phyloP scores from a whole-genome alignment of 2,113 vertebrate genomes.

The Leptobrachium ailaonicum region DNA sequence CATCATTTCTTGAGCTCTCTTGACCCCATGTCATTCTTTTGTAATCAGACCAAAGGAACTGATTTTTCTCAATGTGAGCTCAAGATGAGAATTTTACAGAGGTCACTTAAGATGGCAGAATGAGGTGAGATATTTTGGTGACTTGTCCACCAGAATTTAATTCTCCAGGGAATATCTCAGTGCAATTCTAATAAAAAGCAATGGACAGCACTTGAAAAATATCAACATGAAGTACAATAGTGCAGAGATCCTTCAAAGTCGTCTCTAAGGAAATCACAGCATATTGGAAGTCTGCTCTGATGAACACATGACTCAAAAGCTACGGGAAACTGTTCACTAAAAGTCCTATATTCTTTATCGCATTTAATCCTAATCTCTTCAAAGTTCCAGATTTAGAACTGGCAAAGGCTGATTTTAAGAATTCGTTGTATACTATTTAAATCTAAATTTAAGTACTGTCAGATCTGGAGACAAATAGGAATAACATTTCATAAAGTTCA shows the following conservation, averaged over 20 bases:
- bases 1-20: conserved; percentile 33
- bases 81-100: conserved; percentile 20
- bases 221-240: conserved; percentile 34
- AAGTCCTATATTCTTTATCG: not conserved
- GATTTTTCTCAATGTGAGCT: conserved; percentile 36
- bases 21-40: conserved; percentile 29
- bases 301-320: not conserved
- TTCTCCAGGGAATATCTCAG: conserved; percentile 13
- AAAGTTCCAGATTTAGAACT: not conserved
- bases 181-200: conserved; percentile 36
- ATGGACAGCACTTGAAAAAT: conserved; percentile 27
- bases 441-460: not conserved
- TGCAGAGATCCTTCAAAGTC: conserved; percentile 5
- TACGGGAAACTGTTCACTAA: not conserved
- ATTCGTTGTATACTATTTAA: not conserved
- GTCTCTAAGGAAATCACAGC: conserved; percentile 30
- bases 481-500: not conserved
- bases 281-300: conserved; percentile 19
- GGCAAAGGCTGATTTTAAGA: not conserved
- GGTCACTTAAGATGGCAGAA: conserved; percentile 32
- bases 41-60: conserved; percentile 34
- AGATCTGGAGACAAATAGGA: not conserved
- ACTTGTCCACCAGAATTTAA: conserved; percentile 25
- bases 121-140: conserved; percentile 30
- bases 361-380: conserved; percentile 5